Evolutionary conservation across 2,888 invertebrate species (phyloP), one percentile per base, ranked within the genome.

Genomic region (Parelbella ahira): DNA sequence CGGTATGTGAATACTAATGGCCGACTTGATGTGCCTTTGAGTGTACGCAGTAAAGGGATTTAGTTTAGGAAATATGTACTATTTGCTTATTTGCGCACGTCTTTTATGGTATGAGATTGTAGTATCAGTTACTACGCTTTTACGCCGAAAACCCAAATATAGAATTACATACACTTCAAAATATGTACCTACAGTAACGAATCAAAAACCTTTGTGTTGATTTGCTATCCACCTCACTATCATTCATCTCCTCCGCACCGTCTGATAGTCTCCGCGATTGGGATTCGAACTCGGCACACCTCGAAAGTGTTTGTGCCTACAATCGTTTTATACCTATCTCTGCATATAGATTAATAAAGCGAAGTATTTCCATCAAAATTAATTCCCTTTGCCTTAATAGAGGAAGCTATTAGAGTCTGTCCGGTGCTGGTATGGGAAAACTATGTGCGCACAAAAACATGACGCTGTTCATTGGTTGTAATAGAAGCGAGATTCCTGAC

Each of bases 1-100:
- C 41, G 9, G 13, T 5, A 1, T 7, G 4, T 4, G 41, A 41
- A 41, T 41, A 33, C 27, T 41, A 20, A 41, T 36, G 23, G 13
- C 3, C 11, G 36, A 15, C 10, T 18, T 13, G 23, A 15, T 15
- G 9, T 32, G n/a, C n/a, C n/a, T n/a, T n/a, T n/a, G n/a, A n/a
- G n/a, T n/a, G n/a, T n/a, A n/a, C n/a, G n/a, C n/a, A n/a, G n/a
- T n/a, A n/a, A 19, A 30, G 13, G 8, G 32, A 12, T n/a, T 10
- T 21, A 5, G 11, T 32, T 20, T 32, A n/a, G 20, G 7, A 32
- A 20, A 36, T 18, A 11, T 20, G 3, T 6, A 8, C 13, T 13
- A 15, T 29, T 1, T 1, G 18, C 4, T 15, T 10, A 6, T 10
- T 24, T 24, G n/a, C n/a, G n/a, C n/a, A n/a, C n/a, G n/a, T n/a